Evolutionary conservation across 2,888 invertebrate genomes (phyloP).

Genomic region (Caradrina kadenii): DNA sequence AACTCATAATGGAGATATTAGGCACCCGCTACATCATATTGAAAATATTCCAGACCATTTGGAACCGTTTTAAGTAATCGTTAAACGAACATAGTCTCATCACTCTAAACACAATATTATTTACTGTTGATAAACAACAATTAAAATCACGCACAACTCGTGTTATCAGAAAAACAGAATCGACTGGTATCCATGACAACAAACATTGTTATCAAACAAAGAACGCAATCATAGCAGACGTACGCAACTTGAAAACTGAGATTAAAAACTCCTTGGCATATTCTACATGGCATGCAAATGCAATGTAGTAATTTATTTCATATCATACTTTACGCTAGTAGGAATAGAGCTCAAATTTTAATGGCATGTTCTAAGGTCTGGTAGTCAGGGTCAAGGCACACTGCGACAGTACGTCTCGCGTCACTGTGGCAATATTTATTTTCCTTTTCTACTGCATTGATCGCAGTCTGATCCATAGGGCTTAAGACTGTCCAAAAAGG

Average conservation of each 20-base stretch:
- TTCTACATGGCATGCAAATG: conserved; percentile 12
- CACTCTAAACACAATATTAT: conserved; percentile 33
- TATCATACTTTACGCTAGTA: neutral
- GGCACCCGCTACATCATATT: neutral
- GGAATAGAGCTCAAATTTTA: conserved; percentile 25
- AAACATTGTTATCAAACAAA: conserved; percentile 74
- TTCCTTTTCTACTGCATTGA: conserved; percentile 18
- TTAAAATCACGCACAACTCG: conserved; percentile 29
- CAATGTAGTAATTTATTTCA: neutral
- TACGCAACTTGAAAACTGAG: conserved; percentile 29
- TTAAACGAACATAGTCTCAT: conserved; percentile 12
- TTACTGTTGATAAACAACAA: conserved; percentile 53
- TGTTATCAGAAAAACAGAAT: conserved; percentile 49
- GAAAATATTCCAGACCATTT: conserved; percentile 26
- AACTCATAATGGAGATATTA: too few relatives aligned
- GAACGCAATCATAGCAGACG: conserved; percentile 48
- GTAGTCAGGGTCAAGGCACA: conserved; percentile 43
- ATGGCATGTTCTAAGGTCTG: conserved; percentile 5
- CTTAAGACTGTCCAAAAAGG: neutral
- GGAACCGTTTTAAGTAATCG: neutral
- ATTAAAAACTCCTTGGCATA: conserved; percentile 13
- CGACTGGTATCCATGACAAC: conserved; percentile 72
- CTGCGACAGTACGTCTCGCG: conserved; percentile 25
- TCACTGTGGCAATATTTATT: conserved; percentile 15
- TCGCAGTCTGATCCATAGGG: conserved; percentile 4